These are phyloP conservation scores for Poecilia picta DNA, from an alignment of 2,797 vertebrate species.

Conservation along the genomic window DNA sequence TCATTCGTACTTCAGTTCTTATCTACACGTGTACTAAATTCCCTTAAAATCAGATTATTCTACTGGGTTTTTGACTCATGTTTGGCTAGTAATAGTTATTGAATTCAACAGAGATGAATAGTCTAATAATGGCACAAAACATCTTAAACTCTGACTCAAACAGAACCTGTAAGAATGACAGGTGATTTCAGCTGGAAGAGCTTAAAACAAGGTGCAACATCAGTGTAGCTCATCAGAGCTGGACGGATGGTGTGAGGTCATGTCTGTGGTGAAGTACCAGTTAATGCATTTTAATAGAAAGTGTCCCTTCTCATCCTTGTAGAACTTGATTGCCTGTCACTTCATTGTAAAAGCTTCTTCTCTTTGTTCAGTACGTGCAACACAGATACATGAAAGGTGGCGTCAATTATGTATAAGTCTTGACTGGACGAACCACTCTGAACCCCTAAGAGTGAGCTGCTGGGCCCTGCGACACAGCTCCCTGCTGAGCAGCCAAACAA, in stretches of 20 bases:
- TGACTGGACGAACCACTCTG: conserved; percentile 28
- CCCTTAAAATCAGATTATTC: neutral
- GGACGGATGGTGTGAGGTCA: neutral
- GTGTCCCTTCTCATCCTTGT: neutral
- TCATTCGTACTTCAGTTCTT: neutral
- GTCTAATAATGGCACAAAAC: neutral
- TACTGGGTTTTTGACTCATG: neutral
- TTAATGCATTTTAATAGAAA: neutral
- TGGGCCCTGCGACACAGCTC: conserved; percentile 3
- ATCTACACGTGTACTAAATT: neutral
- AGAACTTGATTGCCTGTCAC: conserved; percentile 11
- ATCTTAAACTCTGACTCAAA: neutral
- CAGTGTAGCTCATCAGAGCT: neutral
- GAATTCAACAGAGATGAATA: neutral
- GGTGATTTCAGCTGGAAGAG: neutral
- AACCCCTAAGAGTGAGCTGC: conserved; percentile 9
- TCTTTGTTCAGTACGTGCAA: conserved; percentile 1
- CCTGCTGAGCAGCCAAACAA: conserved; percentile 33
- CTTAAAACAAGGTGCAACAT: neutral
- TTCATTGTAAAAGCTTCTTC: neutral
- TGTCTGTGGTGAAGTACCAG: neutral
- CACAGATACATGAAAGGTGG: conserved; percentile 1
- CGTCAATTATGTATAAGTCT: conserved; percentile 26
- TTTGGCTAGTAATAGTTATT: neutral
- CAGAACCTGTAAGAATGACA: neutral